A percentile compares a stretch with the other conserved stretches of the same genome.
Conservation (phyloP, 1,140 invertebrate genomes). For the Brachionus sp. region DNA sequence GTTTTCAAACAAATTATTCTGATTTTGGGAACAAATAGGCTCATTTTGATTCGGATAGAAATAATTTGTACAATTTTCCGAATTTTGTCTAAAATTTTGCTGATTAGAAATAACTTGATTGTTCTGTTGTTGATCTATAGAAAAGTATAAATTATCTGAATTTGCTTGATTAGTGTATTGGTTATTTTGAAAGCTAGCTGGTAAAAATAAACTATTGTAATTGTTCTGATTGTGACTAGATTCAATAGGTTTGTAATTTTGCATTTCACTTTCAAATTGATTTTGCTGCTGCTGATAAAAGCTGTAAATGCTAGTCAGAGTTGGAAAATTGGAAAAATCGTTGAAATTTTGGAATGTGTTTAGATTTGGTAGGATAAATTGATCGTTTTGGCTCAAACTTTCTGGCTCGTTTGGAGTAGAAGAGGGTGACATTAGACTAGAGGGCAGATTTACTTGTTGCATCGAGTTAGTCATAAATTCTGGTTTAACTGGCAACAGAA, state of each 20-base stretch:
- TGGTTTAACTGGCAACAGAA: conserved; percentile 13
- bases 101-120: not conserved
- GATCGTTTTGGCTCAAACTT: not conserved
- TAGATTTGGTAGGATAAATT: conserved; percentile 15
- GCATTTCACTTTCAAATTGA: not conserved
- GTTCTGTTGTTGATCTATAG: not conserved
- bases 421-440: not conserved
- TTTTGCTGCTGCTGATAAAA: conserved; percentile 45
- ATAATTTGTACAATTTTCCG: conserved; percentile 4
- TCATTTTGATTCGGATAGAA: not conserved
- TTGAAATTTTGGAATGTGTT: not conserved
- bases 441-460: not conserved
- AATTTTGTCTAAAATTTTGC: not conserved
- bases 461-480: not conserved
- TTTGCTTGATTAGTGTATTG: conserved; percentile 4
- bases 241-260: not conserved
- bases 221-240: not conserved
- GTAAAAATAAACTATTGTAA: not conserved
- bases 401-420: not conserved
- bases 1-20: not conserved
- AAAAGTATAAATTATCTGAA: not conserved
- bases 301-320: conserved; percentile 34
- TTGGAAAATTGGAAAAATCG: conserved; percentile 24
- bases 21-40: not conserved
- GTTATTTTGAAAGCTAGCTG: not conserved